Percentiles rank a stretch among this genome's conserved stretches.
Evolutionary conservation across 2,888 invertebrate species (phyloP).

Genomic region (Shargacucullia verbasci): DNA sequence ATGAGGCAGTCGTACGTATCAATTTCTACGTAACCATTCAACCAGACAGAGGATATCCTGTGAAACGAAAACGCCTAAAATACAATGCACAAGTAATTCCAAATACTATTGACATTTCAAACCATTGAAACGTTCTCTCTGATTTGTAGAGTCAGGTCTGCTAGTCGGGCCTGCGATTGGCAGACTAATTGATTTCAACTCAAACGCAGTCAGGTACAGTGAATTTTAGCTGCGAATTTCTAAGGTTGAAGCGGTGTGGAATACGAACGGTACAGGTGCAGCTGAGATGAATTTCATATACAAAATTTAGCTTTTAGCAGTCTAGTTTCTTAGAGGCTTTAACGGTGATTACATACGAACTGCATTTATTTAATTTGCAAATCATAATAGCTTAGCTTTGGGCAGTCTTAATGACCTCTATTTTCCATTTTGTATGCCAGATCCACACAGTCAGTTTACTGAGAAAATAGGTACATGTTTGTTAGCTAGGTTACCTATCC

Average conservation of each 20-base stretch:
- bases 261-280: slow-evolving; percentile 9
- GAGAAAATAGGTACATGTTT: no score
- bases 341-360: not conserved
- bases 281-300: slow-evolving; percentile 39
- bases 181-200: slow-evolving; percentile 75
- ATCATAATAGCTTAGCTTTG: not conserved
- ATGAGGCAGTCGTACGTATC: no score
- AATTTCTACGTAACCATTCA: not conserved
- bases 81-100: slow-evolving; percentile 28
- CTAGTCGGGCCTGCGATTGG: slow-evolving; percentile 62
- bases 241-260: slow-evolving; percentile 16
- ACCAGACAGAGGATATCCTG: not conserved
- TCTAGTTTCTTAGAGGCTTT: not conserved
- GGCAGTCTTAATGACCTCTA: no score
- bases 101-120: slow-evolving; percentile 34
- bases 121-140: slow-evolving; percentile 42
- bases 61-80: slow-evolving; percentile 18
- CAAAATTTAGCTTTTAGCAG: slow-evolving; percentile 15
- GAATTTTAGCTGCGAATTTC: slow-evolving; percentile 54
- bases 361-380: not conserved
- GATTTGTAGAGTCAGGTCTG: slow-evolving; percentile 47
- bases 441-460: no score
- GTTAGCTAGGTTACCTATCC: no score
- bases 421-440: no score
- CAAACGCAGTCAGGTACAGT: slow-evolving; percentile 64